These are phyloP conservation scores for Lasioglossum figueresi DNA, from an alignment of 2,888 invertebrate species.

Conservation along the genomic window DNA sequence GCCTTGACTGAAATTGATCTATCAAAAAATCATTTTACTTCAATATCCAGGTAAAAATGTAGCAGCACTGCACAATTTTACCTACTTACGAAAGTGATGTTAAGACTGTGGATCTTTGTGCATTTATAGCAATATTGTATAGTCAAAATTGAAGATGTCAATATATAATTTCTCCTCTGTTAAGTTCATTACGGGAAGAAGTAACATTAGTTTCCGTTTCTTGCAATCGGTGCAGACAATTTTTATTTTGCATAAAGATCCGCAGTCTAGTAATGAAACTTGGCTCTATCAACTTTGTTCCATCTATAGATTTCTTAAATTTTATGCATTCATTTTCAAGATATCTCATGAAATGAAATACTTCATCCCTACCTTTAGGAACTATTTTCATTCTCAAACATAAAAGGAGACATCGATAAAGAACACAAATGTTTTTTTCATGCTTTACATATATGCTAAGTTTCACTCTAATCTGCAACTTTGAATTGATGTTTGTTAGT, in stretches of 20 bases:
- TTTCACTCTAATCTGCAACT: not conserved
- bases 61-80: not conserved
- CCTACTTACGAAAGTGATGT: not conserved
- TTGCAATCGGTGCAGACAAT: no score
- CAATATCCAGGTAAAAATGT: conserved; percentile 85
- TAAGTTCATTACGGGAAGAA: no score
- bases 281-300: not conserved
- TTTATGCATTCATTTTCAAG: not conserved
- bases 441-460: not conserved
- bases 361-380: not conserved
- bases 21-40: conserved; percentile 87
- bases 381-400: no score
- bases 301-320: not conserved
- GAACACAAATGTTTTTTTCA: not conserved
- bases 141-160: no score
- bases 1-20: conserved; percentile 87
- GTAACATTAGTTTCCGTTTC: no score
- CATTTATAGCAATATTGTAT: no score
- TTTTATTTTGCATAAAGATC: no score
- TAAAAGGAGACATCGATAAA: not conserved
- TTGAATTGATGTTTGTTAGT: no score
- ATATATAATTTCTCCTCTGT: no score
- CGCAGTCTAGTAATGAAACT: not conserved
- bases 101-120: not conserved
- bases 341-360: no score